A percentile compares a stretch with the other conserved stretches of the same genome.
phyloP scores from a whole-genome alignment of 2,113 vertebrate genomes.

The Sturnus vulgaris region DNA sequence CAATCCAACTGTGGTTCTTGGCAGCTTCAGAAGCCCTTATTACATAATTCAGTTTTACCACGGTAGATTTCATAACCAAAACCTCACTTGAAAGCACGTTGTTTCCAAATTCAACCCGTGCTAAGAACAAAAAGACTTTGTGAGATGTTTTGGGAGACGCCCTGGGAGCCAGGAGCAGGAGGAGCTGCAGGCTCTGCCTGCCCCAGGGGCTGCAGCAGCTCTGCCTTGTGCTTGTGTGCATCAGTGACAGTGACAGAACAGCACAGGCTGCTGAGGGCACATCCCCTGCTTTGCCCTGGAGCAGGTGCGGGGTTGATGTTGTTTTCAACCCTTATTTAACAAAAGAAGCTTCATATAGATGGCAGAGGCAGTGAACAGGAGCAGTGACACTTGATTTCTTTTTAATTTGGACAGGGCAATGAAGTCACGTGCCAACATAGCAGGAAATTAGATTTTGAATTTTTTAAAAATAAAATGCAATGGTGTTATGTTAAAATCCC shows the following conservation, averaged over 20 bases:
- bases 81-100: neutral
- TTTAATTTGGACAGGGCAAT: neutral
- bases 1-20: neutral
- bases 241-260: neutral
- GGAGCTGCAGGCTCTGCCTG: neutral
- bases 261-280: neutral
- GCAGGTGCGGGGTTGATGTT: neutral
- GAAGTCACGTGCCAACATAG: neutral
- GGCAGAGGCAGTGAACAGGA: neutral
- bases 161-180: neutral
- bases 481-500: neutral
- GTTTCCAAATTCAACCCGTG: neutral
- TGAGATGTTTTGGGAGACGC: neutral
- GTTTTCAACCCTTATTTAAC: neutral
- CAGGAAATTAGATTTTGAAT: neutral
- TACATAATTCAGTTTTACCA: neutral
- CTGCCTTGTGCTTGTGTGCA: neutral
- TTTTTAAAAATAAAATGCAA: neutral
- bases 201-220: neutral
- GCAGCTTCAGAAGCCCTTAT: neutral
- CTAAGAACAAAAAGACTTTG: neutral
- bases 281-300: neutral
- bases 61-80: neutral
- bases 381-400: neutral
- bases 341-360: neutral